Percentiles rank a stretch among this genome's conserved stretches.
Conservation (phyloP, 2,797 vertebrate species). For the Sebastes nivosus region DNA sequence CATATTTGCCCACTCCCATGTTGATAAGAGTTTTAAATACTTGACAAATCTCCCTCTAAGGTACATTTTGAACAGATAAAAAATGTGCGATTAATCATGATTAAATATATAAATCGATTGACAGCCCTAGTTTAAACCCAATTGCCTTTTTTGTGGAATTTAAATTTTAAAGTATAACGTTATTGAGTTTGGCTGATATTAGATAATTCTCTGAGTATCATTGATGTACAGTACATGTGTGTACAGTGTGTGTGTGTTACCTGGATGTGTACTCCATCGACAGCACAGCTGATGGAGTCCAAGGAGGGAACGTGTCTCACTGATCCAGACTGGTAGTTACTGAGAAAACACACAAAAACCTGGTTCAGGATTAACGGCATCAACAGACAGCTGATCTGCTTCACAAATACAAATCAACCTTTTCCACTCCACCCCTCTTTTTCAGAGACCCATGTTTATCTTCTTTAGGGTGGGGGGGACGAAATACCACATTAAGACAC, state of each 20-base stretch:
- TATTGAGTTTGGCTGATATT: not conserved
- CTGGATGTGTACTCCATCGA: conserved; percentile 83
- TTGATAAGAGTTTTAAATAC: no score
- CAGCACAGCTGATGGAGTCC: conserved; percentile 85
- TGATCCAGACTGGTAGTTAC: conserved; percentile 81
- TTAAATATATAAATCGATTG: no score
- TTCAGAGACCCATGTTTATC: no score
- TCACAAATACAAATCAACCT: not conserved
- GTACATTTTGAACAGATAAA: no score
- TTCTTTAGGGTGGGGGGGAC: no score
- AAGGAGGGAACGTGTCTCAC: conserved; percentile 86
- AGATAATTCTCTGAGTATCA: not conserved
- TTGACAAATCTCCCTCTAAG: no score
- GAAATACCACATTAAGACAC: no score
- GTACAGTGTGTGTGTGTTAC: conserved; percentile 49
- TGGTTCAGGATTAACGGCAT: not conserved
- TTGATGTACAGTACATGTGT: not conserved
- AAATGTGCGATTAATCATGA: no score
- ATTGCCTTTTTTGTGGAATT: not conserved
- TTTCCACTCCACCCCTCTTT: no score
- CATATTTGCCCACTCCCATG: no score
- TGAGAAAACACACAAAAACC: conserved; percentile 14
- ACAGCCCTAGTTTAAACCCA: not conserved
- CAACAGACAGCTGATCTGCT: not conserved
- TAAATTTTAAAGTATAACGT: not conserved